A percentile compares a stretch with the other conserved stretches of the same genome.
Evolutionary conservation across 2,888 invertebrate genomes (phyloP).

Genomic region (Plagiodera versicolora): DNA sequence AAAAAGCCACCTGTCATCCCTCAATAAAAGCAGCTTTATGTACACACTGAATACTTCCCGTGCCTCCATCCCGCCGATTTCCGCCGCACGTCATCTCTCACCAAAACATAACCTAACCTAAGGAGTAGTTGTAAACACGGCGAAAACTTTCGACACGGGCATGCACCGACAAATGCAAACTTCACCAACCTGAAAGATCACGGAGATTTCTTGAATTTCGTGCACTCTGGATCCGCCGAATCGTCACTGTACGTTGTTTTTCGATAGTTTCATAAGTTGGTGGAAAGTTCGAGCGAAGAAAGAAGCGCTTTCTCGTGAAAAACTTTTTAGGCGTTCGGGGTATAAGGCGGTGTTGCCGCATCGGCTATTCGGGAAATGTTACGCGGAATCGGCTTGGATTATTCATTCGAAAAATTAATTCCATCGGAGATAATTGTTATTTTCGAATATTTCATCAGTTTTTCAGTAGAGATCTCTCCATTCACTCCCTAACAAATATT

Average conservation of each 20-base stretch:
- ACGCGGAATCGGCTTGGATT: too few species aligned
- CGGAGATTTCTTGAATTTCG: constrained; percentile 16
- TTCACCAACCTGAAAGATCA: constrained; percentile 31
- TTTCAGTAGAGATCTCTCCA: too few species aligned
- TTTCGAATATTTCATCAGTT: too few species aligned
- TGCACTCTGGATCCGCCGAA: constrained; percentile 14
- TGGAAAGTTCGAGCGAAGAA: constrained; percentile 46
- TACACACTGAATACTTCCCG: neutral
- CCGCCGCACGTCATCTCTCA: constrained; percentile 27
- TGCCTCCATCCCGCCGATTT: constrained; percentile 5
- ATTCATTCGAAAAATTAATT: too few species aligned
- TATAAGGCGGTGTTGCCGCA: constrained; percentile 17
- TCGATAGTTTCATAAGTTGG: constrained; percentile 44
- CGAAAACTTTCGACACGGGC: constrained; percentile 38
- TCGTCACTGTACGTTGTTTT: constrained; percentile 29
- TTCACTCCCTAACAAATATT: too few species aligned
- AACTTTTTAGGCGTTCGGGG: constrained; percentile 44
- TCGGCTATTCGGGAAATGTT: neutral
- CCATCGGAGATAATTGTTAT: too few species aligned
- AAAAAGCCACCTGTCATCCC: constrained; percentile 9
- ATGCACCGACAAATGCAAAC: constrained; percentile 38
- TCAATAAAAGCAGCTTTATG: constrained; percentile 6
- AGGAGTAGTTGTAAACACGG: constrained; percentile 40
- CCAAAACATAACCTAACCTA: constrained; percentile 41
- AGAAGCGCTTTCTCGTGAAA: constrained; percentile 47